A percentile compares a stretch with the other conserved stretches of the same genome.
Conservation (phyloP, 1,140 invertebrate species). For the Drosophila lacertosa region DNA sequence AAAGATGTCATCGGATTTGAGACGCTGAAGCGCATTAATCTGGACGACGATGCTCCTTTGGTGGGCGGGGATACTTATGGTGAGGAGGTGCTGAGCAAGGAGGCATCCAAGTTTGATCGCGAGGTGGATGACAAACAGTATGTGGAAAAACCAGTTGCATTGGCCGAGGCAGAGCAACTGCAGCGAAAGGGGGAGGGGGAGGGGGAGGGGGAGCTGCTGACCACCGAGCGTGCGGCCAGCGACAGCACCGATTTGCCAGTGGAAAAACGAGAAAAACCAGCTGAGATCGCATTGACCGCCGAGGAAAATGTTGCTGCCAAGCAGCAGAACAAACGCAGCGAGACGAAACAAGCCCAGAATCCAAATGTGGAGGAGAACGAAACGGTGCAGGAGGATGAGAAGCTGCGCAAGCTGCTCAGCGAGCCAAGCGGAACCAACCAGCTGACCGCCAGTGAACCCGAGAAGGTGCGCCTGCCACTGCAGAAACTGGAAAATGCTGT, state of each 20-base stretch:
- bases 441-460: slow-evolving; percentile 73
- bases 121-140: slow-evolving; percentile 83
- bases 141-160: slow-evolving; percentile 82
- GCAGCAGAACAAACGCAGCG: slow-evolving; percentile 73
- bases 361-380: slow-evolving; percentile 83
- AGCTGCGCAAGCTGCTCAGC: slow-evolving; percentile 58
- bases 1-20: slow-evolving; percentile 83
- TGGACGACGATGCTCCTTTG: slow-evolving; percentile 60
- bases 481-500: slow-evolving; percentile 84
- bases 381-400: slow-evolving; percentile 81
- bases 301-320: slow-evolving; percentile 65
- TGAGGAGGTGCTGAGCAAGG: slow-evolving; percentile 73
- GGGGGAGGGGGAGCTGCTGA: slow-evolving; percentile 29
- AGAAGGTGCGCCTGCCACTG: slow-evolving; percentile 84
- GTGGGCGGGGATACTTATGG: slow-evolving; percentile 57
- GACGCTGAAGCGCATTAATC: slow-evolving; percentile 74
- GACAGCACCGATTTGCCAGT: slow-evolving; percentile 35
- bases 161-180: slow-evolving; percentile 78
- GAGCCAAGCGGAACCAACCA: slow-evolving; percentile 3
- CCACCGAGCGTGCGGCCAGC: slow-evolving; percentile 47
- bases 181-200: slow-evolving; percentile 52
- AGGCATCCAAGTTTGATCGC: slow-evolving; percentile 81
- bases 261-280: slow-evolving; percentile 81
- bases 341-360: slow-evolving; percentile 55
- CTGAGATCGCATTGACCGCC: slow-evolving; percentile 27